Evolutionary conservation across 37 sponge, comb jelly and placozoan species (phyloP).

Genomic region (Hexactinellida sp.): DNA sequence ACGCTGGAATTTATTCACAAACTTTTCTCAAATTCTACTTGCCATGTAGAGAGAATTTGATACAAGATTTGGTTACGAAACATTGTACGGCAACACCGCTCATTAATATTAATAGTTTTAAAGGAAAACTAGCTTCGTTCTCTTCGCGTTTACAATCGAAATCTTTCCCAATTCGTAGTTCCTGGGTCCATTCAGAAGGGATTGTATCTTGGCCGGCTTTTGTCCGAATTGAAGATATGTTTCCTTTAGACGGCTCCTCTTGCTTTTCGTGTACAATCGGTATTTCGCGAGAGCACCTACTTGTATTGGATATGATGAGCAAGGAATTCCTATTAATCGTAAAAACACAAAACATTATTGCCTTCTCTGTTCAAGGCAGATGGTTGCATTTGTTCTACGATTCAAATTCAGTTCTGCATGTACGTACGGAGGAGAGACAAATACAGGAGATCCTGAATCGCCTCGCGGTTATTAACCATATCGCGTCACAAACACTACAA

Average conservation of each 20-base stretch:
- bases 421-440: not conserved
- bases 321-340: not conserved
- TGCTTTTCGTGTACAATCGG: not conserved
- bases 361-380: not conserved
- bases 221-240: not conserved
- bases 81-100: not conserved
- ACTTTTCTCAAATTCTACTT: not conserved
- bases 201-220: not conserved
- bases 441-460: not conserved
- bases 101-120: not conserved
- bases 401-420: not conserved
- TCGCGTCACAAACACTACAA: not conserved
- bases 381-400: not conserved
- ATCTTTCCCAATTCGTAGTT: not conserved
- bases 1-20: not conserved
- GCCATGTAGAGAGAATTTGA: not conserved
- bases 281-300: not conserved
- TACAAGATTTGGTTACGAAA: not conserved
- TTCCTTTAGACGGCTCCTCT: not conserved
- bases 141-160: not conserved
- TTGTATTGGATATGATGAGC: not conserved
- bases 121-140: not conserved
- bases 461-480: not conserved
- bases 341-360: not conserved
- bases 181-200: not conserved